Evolutionary conservation across 1,140 invertebrate genomes (phyloP).

Genomic region (Cylas formicarius): DNA sequence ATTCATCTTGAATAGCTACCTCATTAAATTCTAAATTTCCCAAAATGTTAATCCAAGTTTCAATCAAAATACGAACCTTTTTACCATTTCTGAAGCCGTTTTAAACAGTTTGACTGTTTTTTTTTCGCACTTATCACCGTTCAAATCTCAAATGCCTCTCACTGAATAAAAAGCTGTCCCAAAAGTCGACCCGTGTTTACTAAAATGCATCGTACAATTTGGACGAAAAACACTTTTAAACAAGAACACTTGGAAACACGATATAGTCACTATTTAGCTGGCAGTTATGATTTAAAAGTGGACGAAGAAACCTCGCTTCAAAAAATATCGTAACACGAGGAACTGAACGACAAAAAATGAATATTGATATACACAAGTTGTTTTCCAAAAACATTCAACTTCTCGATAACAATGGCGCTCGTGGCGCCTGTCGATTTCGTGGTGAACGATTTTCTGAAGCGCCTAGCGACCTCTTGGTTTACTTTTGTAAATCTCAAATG

Average conservation of each 20-base stretch:
- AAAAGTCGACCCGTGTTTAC: slow-evolving; percentile 17
- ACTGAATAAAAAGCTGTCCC: slow-evolving; percentile 9
- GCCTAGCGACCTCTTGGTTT: neutral
- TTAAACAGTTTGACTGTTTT: slow-evolving; percentile 31
- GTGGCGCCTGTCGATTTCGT: slow-evolving; percentile 14
- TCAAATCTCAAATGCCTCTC: slow-evolving; percentile 7
- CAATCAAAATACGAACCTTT: slow-evolving; percentile 31
- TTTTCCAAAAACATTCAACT: slow-evolving; percentile 3
- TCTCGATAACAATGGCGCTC: slow-evolving; percentile 24
- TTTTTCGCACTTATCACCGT: slow-evolving; percentile 11
- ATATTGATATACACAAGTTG: neutral
- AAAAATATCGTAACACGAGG: neutral
- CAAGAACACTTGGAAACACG: neutral
- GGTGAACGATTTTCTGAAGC: slow-evolving; percentile 4
- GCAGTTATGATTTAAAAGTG: neutral
- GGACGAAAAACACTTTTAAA: slow-evolving; percentile 5
- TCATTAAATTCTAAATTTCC: too few relatives aligned
- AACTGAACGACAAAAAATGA: neutral
- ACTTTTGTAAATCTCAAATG: neutral
- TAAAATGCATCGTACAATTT: slow-evolving; percentile 8
- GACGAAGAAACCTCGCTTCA: neutral
- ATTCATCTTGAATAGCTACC: too few relatives aligned
- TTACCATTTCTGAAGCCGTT: slow-evolving; percentile 34
- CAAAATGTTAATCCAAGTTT: too few relatives aligned
- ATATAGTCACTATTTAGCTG: neutral